Conservation (phyloP, 2,797 vertebrate species). For the Hybognathus amarus region DNA sequence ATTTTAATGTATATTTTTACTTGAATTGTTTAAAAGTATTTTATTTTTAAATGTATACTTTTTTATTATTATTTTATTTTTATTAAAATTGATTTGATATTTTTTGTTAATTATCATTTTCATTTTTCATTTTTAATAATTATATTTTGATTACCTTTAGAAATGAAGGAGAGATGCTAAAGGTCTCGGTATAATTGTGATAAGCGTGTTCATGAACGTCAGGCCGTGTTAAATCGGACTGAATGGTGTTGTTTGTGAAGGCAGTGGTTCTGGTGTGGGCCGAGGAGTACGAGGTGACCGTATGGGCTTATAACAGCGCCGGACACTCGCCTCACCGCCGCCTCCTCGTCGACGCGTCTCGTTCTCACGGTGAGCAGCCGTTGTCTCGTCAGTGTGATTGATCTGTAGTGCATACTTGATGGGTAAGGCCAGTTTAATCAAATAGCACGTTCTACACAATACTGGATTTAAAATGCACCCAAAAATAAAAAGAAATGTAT, state of each 20-base stretch:
- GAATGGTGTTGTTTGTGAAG: background rate
- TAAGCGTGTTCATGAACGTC: too few species aligned
- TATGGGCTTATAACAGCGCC: conserved; percentile 64
- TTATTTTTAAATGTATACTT: background rate
- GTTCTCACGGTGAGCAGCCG: conserved; percentile 49
- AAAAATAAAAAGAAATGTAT: too few species aligned
- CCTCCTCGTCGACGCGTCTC: conserved; percentile 44
- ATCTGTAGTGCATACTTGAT: background rate
- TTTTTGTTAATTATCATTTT: too few species aligned
- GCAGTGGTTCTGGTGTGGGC: conserved; percentile 47
- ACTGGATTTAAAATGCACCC: background rate
- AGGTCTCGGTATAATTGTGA: background rate
- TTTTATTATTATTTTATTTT: too few species aligned
- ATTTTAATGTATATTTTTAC: too few species aligned
- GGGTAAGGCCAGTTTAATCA: background rate
- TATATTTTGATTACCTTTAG: background rate
- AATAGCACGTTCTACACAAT: too few species aligned
- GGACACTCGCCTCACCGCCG: conserved; percentile 61
- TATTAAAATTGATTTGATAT: too few species aligned
- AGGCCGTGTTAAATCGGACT: background rate
- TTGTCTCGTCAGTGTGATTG: background rate
- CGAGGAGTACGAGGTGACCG: conserved; percentile 54
- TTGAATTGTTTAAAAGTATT: background rate
- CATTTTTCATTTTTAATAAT: too few species aligned
- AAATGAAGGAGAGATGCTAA: background rate